These are phyloP conservation scores for Notodonta dromedarius DNA, from an alignment of 2,888 invertebrate genomes.

Conservation along the genomic window DNA sequence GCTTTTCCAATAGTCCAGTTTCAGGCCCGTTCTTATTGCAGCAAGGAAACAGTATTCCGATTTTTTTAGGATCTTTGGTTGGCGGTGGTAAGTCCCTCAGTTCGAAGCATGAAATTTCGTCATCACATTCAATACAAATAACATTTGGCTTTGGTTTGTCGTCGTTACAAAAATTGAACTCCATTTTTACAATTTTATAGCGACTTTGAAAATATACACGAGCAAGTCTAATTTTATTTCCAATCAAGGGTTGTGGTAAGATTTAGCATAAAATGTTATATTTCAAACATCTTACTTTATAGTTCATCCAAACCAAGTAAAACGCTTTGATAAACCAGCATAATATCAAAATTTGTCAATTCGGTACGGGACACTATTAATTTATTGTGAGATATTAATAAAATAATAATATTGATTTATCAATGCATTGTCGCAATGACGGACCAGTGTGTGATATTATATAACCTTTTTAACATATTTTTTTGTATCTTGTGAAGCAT, in stretches of 20 bases:
- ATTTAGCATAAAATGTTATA: too few relatives aligned
- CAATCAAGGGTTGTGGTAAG: too few relatives aligned
- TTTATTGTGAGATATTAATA: too few relatives aligned
- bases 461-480: background rate
- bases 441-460: background rate
- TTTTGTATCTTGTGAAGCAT: background rate
- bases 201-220: too few relatives aligned
- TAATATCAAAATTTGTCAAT: too few relatives aligned
- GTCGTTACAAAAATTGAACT: slow-evolving; percentile 9
- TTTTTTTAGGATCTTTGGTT: slow-evolving; percentile 12
- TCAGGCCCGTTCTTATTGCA: slow-evolving; percentile 4
- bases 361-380: too few relatives aligned
- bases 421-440: background rate
- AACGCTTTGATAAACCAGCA: too few relatives aligned
- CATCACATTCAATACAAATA: too few relatives aligned
- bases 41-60: slow-evolving; percentile 23
- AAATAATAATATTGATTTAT: background rate
- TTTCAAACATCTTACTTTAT: too few relatives aligned
- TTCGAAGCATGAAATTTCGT: slow-evolving; percentile 13
- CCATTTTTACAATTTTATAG: slow-evolving; percentile 12
- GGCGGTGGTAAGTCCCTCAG: slow-evolving; percentile 14
- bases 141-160: slow-evolving; percentile 7
- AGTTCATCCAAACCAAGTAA: too few relatives aligned
- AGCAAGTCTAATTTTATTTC: too few relatives aligned
- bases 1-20: too few relatives aligned